phyloP scores from a whole-genome alignment of 2,113 vertebrate genomes.

The Psilopsiagon aymara region DNA sequence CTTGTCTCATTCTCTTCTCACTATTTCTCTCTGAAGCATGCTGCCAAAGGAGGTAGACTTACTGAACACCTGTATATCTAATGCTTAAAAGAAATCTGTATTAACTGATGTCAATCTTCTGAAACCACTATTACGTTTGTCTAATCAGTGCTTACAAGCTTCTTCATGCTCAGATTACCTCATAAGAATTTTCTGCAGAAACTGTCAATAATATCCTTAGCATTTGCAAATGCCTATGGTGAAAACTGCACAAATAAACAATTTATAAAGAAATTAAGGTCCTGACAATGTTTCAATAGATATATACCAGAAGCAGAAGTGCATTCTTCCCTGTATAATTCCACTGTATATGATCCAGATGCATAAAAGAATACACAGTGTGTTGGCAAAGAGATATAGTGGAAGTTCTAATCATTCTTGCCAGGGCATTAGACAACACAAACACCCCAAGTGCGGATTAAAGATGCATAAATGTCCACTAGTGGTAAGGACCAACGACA shows the following conservation, averaged over 20 bases:
- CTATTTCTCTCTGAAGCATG: not conserved
- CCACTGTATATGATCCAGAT: not conserved
- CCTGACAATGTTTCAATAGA: not conserved
- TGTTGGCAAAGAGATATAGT: not conserved
- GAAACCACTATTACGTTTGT: not conserved
- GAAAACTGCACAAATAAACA: not conserved
- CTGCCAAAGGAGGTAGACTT: not conserved
- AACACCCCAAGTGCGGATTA: not conserved
- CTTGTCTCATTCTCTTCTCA: not conserved
- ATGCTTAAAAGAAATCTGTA: not conserved
- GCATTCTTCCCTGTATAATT: not conserved
- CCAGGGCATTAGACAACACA: not conserved
- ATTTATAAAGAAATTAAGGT: not conserved
- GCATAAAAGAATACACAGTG: not conserved
- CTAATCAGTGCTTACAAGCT: not conserved
- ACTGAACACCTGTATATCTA: not conserved
- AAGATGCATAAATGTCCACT: not conserved
- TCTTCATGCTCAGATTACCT: not conserved
- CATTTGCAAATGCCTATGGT: not conserved
- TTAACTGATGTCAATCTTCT: not conserved
- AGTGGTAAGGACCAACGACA: not conserved
- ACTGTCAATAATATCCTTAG: not conserved
- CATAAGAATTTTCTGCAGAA: not conserved
- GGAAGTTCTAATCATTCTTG: not conserved
- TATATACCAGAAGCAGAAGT: not conserved